Evolutionary conservation across 2,888 invertebrate species (phyloP).

Genomic region (Tetragonisca angustula): DNA sequence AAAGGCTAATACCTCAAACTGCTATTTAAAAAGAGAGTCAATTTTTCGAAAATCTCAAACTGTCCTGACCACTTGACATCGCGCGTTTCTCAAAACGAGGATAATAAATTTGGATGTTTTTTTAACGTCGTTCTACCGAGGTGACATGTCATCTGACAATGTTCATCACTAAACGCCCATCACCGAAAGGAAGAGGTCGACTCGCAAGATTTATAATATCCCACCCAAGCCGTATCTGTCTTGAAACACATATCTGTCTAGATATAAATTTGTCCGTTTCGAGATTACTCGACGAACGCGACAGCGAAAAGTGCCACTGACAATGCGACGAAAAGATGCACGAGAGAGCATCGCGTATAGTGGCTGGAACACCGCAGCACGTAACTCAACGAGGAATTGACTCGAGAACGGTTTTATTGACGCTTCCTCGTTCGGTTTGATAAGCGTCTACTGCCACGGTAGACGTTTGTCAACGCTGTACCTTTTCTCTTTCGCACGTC

Average conservation of each 20-base stretch:
- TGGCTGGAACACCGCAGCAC: neutral
- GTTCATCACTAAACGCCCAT: neutral
- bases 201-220: neutral
- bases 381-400: constrained; percentile 12
- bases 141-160: neutral
- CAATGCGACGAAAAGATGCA: neutral
- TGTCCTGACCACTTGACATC: neutral
- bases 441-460: neutral
- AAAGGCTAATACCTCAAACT: too few relatives aligned
- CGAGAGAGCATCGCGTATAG: neutral
- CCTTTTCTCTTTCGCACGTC: neutral
- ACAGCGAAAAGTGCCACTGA: neutral
- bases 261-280: neutral
- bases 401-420: constrained; percentile 16
- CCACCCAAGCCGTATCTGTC: neutral
- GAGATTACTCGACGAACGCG: neutral
- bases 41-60: too few relatives aligned
- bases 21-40: too few relatives aligned
- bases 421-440: constrained; percentile 26
- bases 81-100: neutral
- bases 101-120: neutral
- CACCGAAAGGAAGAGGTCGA: neutral
- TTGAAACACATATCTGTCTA: neutral
- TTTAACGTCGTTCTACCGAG: neutral
- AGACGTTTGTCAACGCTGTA: neutral